phyloP scores from a whole-genome alignment of 2,888 invertebrate species.

The Agriopis leucophaearia region DNA sequence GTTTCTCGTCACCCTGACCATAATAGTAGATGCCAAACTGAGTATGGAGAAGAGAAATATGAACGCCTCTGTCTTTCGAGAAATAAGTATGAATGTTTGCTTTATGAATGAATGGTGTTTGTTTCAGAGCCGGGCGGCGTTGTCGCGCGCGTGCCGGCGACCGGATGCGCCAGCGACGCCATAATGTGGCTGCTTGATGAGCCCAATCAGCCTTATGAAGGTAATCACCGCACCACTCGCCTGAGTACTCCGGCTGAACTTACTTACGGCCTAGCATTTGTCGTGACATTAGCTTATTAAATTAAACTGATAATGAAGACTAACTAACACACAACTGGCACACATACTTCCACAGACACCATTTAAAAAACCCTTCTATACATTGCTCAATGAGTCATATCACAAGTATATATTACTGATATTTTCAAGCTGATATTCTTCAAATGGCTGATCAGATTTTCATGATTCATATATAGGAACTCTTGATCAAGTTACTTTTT shows the following conservation, averaged over 20 bases:
- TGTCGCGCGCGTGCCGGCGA: constrained; percentile 83
- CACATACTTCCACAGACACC: not conserved
- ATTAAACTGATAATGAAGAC: not conserved
- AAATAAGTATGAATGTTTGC: no score
- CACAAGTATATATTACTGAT: no score
- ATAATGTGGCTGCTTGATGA: constrained; percentile 91
- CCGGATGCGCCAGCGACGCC: constrained; percentile 86
- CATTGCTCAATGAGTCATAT: no score
- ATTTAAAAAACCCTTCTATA: not conserved
- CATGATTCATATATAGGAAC: no score
- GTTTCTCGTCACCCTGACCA: no score
- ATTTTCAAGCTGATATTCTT: no score
- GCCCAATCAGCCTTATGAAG: constrained; percentile 88
- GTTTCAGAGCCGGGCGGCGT: constrained; percentile 76
- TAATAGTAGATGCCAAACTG: no score
- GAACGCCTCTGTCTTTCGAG: no score
- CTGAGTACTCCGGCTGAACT: constrained; percentile 8
- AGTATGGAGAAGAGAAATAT: no score
- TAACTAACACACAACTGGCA: not conserved
- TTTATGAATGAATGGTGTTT: constrained; percentile 42
- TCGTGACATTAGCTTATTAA: constrained; percentile 4
- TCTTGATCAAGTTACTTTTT: no score
- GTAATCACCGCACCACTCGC: constrained; percentile 62
- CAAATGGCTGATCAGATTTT: no score
- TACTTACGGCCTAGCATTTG: constrained; percentile 1